Evolutionary conservation across 2,888 invertebrate genomes (phyloP), one percentile per base, ranked within the genome.

Genomic region (Selenia dentaria): DNA sequence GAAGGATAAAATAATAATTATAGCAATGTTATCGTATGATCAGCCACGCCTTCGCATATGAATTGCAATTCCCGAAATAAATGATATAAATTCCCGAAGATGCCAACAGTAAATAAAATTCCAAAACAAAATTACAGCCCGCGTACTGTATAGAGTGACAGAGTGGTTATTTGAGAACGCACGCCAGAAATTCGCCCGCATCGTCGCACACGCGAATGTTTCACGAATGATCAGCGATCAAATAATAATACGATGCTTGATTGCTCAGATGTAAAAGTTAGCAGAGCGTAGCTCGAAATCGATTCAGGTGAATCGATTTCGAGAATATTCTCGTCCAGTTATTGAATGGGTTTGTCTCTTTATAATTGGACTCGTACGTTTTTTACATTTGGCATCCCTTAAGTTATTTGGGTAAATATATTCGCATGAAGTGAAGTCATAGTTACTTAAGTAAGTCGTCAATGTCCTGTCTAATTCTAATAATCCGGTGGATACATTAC

Each of bases 131-230:
- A 14, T 33, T 37, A 13, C 29, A 24, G 22, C 32, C 25, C 27
- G 25, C 24, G 13, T 16, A 6, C 9, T n/a, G 10, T 6, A 16
- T 11, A 35, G n/a, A n/a, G n/a, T 24, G 27, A 37, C 37, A 22
- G 11, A 29, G 34, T 42, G 28, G 42, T 40, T 54, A 56, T 59
- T 39, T 41, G 54, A 58, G 54, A 62, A 16, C 46, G 54, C 51
- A 60, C 44, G 57, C 47, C 44, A 62, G 65, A 54, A 59, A 60
- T 59, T 47, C 49, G 43, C 63, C 62, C 63, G 55, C 65, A 66
- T 69, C 47, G 51, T 36, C 36, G 51, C 22, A 52, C 64, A 71
- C 61, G 65, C 67, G 39, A 64, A 54, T 49, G 60, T 70, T 72
- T 65, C 59, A 64, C 63, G 59, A 56, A 57, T 54, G 59, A 63